phyloP scores from a whole-genome alignment of 2,113 vertebrate species.

The Prinia subflava region DNA sequence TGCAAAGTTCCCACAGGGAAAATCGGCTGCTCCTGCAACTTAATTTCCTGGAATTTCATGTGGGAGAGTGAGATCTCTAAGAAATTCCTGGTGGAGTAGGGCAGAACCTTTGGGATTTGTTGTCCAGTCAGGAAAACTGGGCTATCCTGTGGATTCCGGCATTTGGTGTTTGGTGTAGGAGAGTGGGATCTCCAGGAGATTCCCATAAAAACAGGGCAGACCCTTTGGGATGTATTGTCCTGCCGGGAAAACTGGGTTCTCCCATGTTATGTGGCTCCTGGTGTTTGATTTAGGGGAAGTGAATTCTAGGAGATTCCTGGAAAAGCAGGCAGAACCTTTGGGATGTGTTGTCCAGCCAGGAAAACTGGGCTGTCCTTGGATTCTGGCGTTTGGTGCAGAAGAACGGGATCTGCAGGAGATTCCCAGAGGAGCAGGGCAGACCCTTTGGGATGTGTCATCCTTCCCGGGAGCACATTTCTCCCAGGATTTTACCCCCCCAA shows the following conservation, averaged over 20 bases:
- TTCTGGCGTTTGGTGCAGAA: neutral
- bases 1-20: neutral
- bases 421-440: neutral
- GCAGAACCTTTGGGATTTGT: neutral
- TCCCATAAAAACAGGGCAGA: neutral
- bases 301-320: neutral
- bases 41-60: neutral
- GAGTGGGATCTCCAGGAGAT: neutral
- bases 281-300: neutral
- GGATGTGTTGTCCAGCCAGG: neutral
- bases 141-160: accelerated
- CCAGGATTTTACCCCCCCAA: neutral
- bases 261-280: neutral
- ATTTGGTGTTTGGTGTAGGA: neutral
- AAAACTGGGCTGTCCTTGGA: neutral
- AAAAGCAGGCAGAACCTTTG: neutral
- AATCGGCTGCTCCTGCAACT: accelerated
- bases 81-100: neutral
- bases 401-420: neutral
- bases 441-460: neutral
- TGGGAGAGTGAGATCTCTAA: neutral
- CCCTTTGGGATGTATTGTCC: neutral
- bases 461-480: neutral
- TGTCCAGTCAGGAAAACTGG: neutral
- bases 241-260: neutral